These are phyloP conservation scores for Cerastis leucographa DNA, from an alignment of 2,888 invertebrate genomes.

Conservation along the genomic window DNA sequence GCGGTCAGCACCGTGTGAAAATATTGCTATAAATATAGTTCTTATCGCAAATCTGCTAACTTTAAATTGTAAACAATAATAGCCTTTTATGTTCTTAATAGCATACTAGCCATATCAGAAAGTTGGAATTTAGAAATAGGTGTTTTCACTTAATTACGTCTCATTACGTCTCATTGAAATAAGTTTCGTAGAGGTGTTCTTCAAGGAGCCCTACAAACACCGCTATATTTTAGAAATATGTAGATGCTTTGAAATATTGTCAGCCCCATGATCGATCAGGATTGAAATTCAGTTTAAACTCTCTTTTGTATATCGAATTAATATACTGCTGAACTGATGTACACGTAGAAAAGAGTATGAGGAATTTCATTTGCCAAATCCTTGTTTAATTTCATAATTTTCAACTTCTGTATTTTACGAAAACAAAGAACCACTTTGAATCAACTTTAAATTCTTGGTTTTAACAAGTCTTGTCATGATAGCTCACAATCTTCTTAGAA, in stretches of 20 bases:
- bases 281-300: background rate
- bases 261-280: background rate
- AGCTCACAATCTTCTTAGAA: constrained; percentile 16
- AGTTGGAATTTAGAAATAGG: background rate
- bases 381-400: background rate
- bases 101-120: background rate
- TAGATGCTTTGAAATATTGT: background rate
- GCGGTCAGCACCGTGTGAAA: constrained; percentile 49
- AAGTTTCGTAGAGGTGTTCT: background rate
- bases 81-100: constrained; percentile 22
- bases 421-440: background rate
- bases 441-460: background rate
- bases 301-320: too few relatives aligned
- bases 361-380: background rate
- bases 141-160: background rate
- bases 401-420: background rate
- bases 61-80: constrained; percentile 41
- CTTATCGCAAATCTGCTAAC: constrained; percentile 35
- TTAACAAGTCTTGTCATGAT: background rate
- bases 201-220: too few relatives aligned
- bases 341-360: background rate
- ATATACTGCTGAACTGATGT: too few relatives aligned
- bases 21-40: constrained; percentile 42
- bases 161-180: too few relatives aligned
- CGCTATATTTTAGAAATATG: too few relatives aligned